Base-by-base conservation (phyloP, 2,797 vertebrate genomes). In the Rhinophrynus dorsalis region DNA sequence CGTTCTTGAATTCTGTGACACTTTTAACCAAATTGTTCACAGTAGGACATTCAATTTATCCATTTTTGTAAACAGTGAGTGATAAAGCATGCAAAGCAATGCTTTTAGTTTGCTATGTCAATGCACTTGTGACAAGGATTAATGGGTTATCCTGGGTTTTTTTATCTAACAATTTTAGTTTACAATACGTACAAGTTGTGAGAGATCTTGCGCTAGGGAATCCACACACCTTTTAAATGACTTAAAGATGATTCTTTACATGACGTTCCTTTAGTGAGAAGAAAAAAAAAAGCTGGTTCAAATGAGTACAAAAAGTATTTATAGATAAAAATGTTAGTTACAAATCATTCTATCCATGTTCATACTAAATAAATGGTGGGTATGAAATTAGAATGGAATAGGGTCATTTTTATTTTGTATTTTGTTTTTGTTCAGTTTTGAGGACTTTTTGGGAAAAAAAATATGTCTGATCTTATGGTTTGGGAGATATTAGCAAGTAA, bases 11-110 rank as follows among this genome's bases (percentile, higher is more conserved):
- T 57, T 63, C 24, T 54, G 18, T 57, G 32, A 24, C 32, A 58
- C 68, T 64, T 64, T 72, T 58, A 58, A 65, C 60, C 50, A 72
- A 72, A 72, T 72, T 65, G 47, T 72, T 72, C 69, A 24, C 61
- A 65, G 69, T 21, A 44, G 69, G 69, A 24, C n/a, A 13, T 59
- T 65, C 69, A 58, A 65, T 65, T 59, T 65, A 65, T 72, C 20
- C 54, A 24, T 44, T 65, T 65, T 50, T 58, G 44, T 59, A 57
- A 72, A 72, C 55, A 27, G 52, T 57, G 52, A 37, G 59, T 44
- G 44, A 65, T 72, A 65, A 59, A 33, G 44, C 61, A 58, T 51
- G 44, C 59, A 54, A 59, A 23, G 30, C 60, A 65, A 54, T 65
- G 33, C 40, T 58, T 70, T 70, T 70, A 63, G 68, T 29, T 45